Evolutionary conservation across 2,888 invertebrate species (phyloP).

Genomic region (Epinotia ramella): DNA sequence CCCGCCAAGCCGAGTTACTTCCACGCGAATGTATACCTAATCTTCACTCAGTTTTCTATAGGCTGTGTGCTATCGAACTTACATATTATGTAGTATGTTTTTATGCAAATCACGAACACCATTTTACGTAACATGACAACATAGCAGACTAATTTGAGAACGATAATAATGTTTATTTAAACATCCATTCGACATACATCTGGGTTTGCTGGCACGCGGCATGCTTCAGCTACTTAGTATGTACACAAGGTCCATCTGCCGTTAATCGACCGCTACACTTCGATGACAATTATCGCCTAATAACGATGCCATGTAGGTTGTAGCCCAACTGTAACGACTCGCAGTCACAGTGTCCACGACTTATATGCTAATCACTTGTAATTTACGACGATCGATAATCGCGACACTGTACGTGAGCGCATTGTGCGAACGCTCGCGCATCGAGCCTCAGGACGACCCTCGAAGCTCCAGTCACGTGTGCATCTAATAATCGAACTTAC

Average conservation of each 20-base stretch:
- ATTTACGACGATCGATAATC: conserved; percentile 83
- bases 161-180: conserved; percentile 23
- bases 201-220: conserved; percentile 55
- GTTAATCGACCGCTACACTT: conserved; percentile 82
- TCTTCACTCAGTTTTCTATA: conserved; percentile 48
- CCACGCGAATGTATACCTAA: conserved; percentile 66
- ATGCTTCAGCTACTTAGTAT: conserved; percentile 66
- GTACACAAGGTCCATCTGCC: conserved; percentile 67
- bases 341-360: conserved; percentile 74
- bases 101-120: conserved; percentile 1
- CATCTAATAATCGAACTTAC: conserved; percentile 67
- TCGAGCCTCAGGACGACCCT: conserved; percentile 52
- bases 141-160: conserved; percentile 22
- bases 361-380: conserved; percentile 80
- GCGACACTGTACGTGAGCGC: conserved; percentile 81
- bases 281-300: conserved; percentile 80
- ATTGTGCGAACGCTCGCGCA: conserved; percentile 68
- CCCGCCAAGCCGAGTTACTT: conserved; percentile 73
- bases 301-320: conserved; percentile 74
- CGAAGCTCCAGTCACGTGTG: conserved; percentile 62
- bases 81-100: not conserved
- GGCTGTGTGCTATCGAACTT: conserved; percentile 23
- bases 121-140: conserved; percentile 22
- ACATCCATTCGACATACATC: conserved; percentile 41
- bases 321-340: conserved; percentile 76